A percentile compares a stretch with the other conserved stretches of the same genome.
Evolutionary conservation across 2,888 invertebrate species (phyloP).

Genomic region (Caenorhabditis virilis): DNA sequence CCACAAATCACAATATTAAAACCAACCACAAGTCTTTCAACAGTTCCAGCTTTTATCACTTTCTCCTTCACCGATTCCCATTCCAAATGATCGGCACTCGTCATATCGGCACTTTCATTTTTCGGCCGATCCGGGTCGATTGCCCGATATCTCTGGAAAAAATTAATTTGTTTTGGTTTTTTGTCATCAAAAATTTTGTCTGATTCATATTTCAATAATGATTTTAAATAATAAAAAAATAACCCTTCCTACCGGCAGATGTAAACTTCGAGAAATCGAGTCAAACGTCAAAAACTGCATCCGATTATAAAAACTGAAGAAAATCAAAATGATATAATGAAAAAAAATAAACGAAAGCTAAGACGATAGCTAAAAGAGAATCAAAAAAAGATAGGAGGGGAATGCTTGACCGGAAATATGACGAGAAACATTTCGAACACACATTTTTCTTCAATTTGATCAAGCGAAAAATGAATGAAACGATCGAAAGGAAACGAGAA

Average conservation of each 20-base stretch:
- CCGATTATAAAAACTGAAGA: too few species aligned
- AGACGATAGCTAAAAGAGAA: not conserved
- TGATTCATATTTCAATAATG: slow-evolving; percentile 1
- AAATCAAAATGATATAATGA: not conserved
- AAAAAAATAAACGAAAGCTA: slow-evolving; percentile 22
- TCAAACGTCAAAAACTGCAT: slow-evolving; percentile 38
- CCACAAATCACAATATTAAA: too few species aligned
- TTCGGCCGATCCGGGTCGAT: slow-evolving; percentile 63
- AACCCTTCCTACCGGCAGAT: slow-evolving; percentile 12
- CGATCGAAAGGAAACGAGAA: too few species aligned
- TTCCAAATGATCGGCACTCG: slow-evolving; percentile 78
- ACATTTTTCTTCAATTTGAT: too few species aligned
- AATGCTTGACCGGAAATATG: slow-evolving; percentile 9
- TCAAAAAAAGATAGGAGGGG: slow-evolving; percentile 1
- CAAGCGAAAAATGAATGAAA: too few species aligned
- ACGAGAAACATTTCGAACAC: slow-evolving; percentile 11
- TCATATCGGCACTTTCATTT: slow-evolving; percentile 43
- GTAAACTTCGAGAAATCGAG: slow-evolving; percentile 23
- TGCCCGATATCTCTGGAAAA: slow-evolving; percentile 64
- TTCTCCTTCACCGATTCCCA: slow-evolving; percentile 97
- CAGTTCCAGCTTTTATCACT: slow-evolving; percentile 92
- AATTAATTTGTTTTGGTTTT: not conserved
- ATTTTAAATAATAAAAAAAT: slow-evolving; percentile 11
- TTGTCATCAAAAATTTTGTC: not conserved
- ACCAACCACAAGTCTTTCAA: slow-evolving; percentile 83